phyloP scores from a whole-genome alignment of 2,113 vertebrate species.

The Pomatorhinus ruficollis region DNA sequence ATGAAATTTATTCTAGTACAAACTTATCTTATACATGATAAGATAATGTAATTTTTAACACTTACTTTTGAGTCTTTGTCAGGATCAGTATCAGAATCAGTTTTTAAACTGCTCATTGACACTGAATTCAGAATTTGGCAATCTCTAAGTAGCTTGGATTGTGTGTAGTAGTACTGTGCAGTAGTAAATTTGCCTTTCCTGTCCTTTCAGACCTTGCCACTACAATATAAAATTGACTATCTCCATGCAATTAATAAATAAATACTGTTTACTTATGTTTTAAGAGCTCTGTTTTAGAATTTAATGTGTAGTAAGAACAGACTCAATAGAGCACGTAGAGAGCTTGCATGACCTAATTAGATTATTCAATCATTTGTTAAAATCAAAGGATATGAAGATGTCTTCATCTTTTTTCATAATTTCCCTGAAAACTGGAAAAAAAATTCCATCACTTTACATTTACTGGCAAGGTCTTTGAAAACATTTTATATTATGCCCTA shows the following conservation, averaged over 20 bases:
- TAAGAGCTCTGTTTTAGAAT: neutral
- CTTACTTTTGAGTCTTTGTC: neutral
- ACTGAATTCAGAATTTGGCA: neutral
- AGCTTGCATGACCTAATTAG: conserved; percentile 28
- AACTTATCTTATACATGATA: neutral
- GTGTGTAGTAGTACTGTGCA: fast-evolving
- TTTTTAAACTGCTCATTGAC: neutral
- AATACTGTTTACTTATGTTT: neutral
- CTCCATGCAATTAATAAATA: neutral
- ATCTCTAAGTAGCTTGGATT: neutral
- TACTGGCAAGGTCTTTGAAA: conserved; percentile 32
- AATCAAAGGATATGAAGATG: conserved; percentile 9
- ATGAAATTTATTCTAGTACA: neutral
- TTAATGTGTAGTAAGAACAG: neutral
- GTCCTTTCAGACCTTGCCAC: neutral
- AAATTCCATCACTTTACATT: neutral
- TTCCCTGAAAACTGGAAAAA: conserved; percentile 21
- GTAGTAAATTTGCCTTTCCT: neutral
- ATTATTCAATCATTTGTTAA: conserved; percentile 15
- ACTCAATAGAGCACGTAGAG: neutral
- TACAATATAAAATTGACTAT: neutral
- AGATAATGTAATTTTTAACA: neutral
- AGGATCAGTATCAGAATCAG: neutral
- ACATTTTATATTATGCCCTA: conserved; percentile 20
- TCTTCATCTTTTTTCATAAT: neutral